A percentile compares a stretch with the other conserved stretches of the same genome.
Evolutionary conservation across 2,113 vertebrate genomes (phyloP).

Genomic region (Aldabrachelys gigantea): DNA sequence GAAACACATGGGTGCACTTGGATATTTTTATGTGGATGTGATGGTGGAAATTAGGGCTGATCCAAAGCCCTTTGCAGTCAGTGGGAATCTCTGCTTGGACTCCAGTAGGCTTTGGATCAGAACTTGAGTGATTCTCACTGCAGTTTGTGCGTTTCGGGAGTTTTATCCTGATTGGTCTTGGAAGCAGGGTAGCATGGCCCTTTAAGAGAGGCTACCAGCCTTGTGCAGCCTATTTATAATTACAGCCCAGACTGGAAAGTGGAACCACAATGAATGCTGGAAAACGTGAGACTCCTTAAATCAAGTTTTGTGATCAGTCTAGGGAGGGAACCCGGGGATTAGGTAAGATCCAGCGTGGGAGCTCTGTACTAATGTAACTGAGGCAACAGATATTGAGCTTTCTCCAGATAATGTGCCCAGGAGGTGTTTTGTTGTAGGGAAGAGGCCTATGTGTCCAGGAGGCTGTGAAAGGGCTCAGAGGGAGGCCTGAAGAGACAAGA

Average conservation of each 20-base stretch:
- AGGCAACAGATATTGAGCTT: not conserved
- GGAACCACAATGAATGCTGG: not conserved
- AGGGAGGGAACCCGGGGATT: fast-evolving
- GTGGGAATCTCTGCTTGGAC: not conserved
- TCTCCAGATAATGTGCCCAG: not conserved
- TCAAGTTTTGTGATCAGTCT: not conserved
- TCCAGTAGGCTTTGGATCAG: not conserved
- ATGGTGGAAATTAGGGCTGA: not conserved
- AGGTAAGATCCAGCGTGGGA: not conserved
- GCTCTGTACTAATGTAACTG: not conserved
- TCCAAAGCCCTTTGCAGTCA: not conserved
- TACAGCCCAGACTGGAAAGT: not conserved
- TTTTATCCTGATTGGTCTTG: not conserved
- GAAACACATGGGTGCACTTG: not conserved
- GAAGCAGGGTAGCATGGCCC: not conserved
- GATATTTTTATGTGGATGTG: not conserved
- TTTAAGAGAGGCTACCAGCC: not conserved
- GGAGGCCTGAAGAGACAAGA: not conserved
- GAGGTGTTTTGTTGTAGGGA: not conserved
- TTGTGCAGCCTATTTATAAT: not conserved
- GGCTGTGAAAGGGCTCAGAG: fast-evolving
- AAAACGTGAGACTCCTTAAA: not conserved
- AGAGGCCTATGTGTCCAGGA: not conserved
- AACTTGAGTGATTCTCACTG: not conserved
- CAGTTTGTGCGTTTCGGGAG: not conserved